Evolutionary conservation across 2,888 invertebrate genomes (phyloP), one percentile per base, ranked within the genome.

Genomic region (Biston betularia): DNA sequence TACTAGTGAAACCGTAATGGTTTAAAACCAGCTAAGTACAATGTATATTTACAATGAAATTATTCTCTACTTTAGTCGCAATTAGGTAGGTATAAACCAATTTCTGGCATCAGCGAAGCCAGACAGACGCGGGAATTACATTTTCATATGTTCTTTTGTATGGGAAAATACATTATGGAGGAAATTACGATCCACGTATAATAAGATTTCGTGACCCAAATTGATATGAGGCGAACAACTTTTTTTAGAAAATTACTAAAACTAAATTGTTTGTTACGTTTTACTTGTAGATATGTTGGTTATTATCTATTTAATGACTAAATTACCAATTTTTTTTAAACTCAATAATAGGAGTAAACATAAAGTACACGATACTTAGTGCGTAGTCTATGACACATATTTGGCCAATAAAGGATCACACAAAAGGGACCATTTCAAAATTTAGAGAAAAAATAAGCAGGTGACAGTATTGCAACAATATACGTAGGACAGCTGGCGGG

Each of bases 21-120:
- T 49, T 33, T 5, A 12, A 33, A 14, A 10, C 33, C 11, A 14
- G 45, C 14, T 9, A n/a, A n/a, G n/a, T n/a, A n/a, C n/a, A n/a
- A n/a, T n/a, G n/a, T n/a, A 24, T 3, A 34, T n/a, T n/a, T 2
- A 38, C 9, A 15, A 11, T 14, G 38, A 35, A 33, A n/a, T 6
- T 9, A 9, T 12, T 33, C 0, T 14, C 9, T 38, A 38, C 15
- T 53, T 15, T 15, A 14, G 10, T 40, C 15, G 12, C 33, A 54
- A 42, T 42, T 54, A 54, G 42, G 12, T 42, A 44, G 7, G 10
- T 33, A 40, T 15, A 10, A 24, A 64, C 58, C 57, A 64, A 64
- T 64, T 64, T 53, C 52, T 53, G 58, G 38, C 63, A 35, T 46
- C 63, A 48, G 8, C 24, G 63, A 64, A 64, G 58, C 63, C 63